Evolutionary conservation across 2,888 invertebrate genomes (phyloP).

Genomic region (Tenodera sinensis): DNA sequence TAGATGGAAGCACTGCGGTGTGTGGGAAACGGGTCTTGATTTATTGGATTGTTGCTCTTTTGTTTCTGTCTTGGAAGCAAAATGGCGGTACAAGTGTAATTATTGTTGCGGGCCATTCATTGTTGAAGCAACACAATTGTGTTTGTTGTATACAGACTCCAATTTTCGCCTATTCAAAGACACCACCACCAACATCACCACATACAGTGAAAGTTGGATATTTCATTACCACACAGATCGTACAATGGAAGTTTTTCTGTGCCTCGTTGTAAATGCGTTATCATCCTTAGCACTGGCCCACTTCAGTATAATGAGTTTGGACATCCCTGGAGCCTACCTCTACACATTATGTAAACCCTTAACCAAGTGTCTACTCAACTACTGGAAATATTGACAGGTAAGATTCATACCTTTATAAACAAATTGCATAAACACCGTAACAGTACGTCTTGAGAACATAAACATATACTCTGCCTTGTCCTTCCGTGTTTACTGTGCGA

Average conservation of each 20-base stretch:
- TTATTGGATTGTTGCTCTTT: background rate
- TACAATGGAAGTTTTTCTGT: background rate
- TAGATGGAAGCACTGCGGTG: background rate
- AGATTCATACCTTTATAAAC: too few species aligned
- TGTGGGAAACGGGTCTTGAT: background rate
- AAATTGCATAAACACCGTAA: too few species aligned
- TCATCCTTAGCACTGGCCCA: background rate
- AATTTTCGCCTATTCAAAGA: background rate
- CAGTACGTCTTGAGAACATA: too few species aligned
- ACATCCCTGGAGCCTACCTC: background rate
- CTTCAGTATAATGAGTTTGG: background rate
- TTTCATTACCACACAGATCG: background rate
- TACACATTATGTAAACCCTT: too few species aligned
- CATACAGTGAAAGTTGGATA: background rate
- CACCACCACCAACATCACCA: background rate
- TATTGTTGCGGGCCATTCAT: background rate
- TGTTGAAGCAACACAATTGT: background rate
- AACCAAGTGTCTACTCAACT: too few species aligned
- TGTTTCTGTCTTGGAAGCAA: background rate
- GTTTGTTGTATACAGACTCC: background rate
- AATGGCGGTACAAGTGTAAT: background rate
- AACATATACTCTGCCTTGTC: too few species aligned
- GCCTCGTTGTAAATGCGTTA: background rate
- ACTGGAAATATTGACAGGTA: too few species aligned
- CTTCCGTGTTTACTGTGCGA: too few species aligned